Conservation (phyloP, 2,113 vertebrate genomes). For the Sakesphorus luctuosus region DNA sequence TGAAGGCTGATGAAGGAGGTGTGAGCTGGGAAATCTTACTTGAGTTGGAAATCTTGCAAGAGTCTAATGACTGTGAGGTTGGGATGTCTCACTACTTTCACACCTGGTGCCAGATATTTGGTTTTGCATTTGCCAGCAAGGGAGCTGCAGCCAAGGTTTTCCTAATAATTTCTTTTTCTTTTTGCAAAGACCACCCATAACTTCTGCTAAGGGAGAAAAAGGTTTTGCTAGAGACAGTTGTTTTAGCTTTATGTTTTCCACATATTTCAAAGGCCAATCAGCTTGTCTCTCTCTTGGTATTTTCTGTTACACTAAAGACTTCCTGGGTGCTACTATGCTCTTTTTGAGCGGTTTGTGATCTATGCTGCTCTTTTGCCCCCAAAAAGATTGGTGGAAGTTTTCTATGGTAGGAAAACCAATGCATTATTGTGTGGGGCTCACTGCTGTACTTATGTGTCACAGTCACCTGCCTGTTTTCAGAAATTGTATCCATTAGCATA, state of each 20-base stretch:
- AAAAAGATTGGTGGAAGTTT: not conserved
- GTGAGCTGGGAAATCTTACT: slow-evolving; percentile 61
- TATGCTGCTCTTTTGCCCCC: not conserved
- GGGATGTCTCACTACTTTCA: slow-evolving; percentile 37
- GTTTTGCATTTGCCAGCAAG: slow-evolving; percentile 33
- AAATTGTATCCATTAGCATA: not conserved
- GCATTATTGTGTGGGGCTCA: not conserved
- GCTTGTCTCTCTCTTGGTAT: not conserved
- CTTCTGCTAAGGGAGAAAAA: slow-evolving; percentile 17
- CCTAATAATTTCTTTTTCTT: not conserved
- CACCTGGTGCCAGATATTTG: slow-evolving; percentile 42
- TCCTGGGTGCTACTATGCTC: not conserved
- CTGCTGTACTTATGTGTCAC: not conserved
- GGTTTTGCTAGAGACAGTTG: not conserved
- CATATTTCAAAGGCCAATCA: not conserved
- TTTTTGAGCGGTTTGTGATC: not conserved
- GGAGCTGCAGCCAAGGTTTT: not conserved
- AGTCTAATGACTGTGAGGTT: slow-evolving; percentile 12
- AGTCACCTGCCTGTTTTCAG: not conserved
- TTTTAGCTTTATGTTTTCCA: slow-evolving; percentile 36
- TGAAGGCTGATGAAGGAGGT: slow-evolving; percentile 65
- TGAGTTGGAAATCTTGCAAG: slow-evolving; percentile 50
- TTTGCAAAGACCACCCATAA: slow-evolving; percentile 46
- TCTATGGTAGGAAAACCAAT: not conserved
- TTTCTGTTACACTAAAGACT: not conserved